Conservation (phyloP, 1,140 invertebrate genomes). For the Conus betulinus region DNA sequence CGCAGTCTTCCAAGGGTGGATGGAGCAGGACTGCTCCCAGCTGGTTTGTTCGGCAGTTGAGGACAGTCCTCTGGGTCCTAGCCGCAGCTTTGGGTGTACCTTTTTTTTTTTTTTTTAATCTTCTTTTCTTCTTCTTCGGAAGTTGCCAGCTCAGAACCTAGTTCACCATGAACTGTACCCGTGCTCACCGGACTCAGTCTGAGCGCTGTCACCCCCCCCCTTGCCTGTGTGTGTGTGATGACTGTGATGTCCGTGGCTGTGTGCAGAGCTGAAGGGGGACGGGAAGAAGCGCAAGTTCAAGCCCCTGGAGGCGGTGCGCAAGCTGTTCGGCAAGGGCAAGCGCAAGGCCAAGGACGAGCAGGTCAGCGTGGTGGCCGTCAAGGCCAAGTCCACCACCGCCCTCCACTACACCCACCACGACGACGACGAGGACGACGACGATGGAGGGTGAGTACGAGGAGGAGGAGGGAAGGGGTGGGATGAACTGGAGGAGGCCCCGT, state of each 20-base stretch:
- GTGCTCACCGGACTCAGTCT: no score
- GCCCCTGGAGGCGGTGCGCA: slow-evolving; percentile 60
- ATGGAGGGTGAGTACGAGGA: slow-evolving; percentile 15
- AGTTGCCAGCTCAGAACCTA: slow-evolving; percentile 3
- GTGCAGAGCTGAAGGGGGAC: slow-evolving; percentile 52
- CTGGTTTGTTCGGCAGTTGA: no score
- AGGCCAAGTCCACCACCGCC: slow-evolving; percentile 58
- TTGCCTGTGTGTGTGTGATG: neutral
- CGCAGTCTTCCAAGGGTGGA: no score
- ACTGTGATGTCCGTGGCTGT: neutral
- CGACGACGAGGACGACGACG: slow-evolving; percentile 34
- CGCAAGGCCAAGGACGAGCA: slow-evolving; percentile 46
- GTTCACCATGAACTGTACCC: no score
- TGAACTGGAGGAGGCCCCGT: neutral
- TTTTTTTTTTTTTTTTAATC: no score
- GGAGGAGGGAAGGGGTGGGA: neutral
- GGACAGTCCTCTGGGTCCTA: no score
- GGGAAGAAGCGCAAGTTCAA: slow-evolving; percentile 62
- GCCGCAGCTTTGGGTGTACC: no score
- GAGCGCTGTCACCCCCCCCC: no score
- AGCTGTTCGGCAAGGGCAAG: slow-evolving; percentile 57
- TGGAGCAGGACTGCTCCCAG: no score
- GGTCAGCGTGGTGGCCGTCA: slow-evolving; percentile 47
- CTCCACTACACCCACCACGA: slow-evolving; percentile 55
- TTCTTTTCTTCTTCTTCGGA: no score